Evolutionary conservation across 2,797 vertebrate genomes (phyloP), one percentile per base, ranked within the genome.

Genomic region (Aldrovandia affinis): DNA sequence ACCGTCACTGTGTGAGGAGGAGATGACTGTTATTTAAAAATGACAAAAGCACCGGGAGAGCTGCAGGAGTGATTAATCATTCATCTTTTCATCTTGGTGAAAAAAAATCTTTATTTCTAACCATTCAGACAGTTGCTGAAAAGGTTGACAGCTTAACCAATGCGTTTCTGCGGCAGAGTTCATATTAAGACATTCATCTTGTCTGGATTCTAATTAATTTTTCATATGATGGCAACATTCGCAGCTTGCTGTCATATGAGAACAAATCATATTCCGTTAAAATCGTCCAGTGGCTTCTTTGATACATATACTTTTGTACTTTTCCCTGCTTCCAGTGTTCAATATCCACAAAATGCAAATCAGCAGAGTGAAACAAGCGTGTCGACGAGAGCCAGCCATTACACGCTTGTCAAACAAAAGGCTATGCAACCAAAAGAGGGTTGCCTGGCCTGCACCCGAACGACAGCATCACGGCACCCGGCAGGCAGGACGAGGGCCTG

Each of bases 141-240:
- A 36, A 55, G 70, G 70, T 75, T 39, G 52, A 80, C 79, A 39
- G 28, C 79, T 42, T 55, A 80, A 80, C 52, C 52, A 42, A 80
- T 59, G 79, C 25, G 55, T 75, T 75, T 75, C 18, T 75, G 18
- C 39, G 33, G 18, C 1, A 4, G 39, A 42, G 0, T 59, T 55
- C 52, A 57, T 57, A 39, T 59, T 59, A 36, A 80, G 33, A 42
- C 79, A 80, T 80, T 39, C 50, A 80, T 80, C 79, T 55, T 80
- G 55, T 80, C 79, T 59, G 30, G 79, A 22, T 80, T 39, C 59
- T 80, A 80, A 80, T 80, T 50, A 80, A 55, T 80, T 36, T 52
- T 33, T 39, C 52, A 52, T 80, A 80, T 30, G 30, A 25, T 18
- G 59, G 54, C 14, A 15, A 54, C 79, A n/a, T 80, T 39, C 79